A percentile compares a stretch with the other conserved stretches of the same genome.
phyloP scores from a whole-genome alignment of 2,888 invertebrate genomes.

The Xestia c-nigrum region DNA sequence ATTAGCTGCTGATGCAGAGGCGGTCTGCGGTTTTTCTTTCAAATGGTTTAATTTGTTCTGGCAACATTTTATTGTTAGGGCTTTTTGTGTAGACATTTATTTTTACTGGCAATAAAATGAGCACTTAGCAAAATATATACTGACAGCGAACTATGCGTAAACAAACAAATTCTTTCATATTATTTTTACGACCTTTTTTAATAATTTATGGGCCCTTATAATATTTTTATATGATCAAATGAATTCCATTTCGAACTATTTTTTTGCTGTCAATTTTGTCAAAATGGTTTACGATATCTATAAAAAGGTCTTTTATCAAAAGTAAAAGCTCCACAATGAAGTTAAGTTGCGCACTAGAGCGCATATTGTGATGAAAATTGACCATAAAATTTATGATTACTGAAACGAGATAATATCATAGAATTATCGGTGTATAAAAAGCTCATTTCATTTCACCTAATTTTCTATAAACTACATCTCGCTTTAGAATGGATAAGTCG shows the following conservation, averaged over 20 bases:
- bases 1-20: constrained; percentile 37
- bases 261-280: background rate
- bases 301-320: constrained; percentile 29
- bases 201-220: constrained; percentile 12
- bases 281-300: constrained; percentile 22
- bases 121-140: constrained; percentile 30
- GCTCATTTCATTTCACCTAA: constrained; percentile 52
- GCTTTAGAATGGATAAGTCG: constrained; percentile 13
- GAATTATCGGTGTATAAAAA: constrained; percentile 52
- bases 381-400: constrained; percentile 62
- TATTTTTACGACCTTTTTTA: constrained; percentile 26
- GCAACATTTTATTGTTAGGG: constrained; percentile 33
- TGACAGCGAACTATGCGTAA: constrained; percentile 29
- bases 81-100: constrained; percentile 42
- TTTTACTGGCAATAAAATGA: constrained; percentile 44
- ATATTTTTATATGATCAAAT: background rate
- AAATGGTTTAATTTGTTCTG: constrained; percentile 47
- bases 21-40: constrained; percentile 34
- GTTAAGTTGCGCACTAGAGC: constrained; percentile 29
- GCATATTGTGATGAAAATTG: constrained; percentile 51
- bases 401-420: constrained; percentile 58
- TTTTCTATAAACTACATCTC: constrained; percentile 50
- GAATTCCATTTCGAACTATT: background rate
- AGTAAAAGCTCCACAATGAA: constrained; percentile 39
- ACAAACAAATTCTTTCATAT: constrained; percentile 8